Base-by-base conservation (phyloP, 1,140 invertebrate genomes). In the Oedothorax gibbosus region DNA sequence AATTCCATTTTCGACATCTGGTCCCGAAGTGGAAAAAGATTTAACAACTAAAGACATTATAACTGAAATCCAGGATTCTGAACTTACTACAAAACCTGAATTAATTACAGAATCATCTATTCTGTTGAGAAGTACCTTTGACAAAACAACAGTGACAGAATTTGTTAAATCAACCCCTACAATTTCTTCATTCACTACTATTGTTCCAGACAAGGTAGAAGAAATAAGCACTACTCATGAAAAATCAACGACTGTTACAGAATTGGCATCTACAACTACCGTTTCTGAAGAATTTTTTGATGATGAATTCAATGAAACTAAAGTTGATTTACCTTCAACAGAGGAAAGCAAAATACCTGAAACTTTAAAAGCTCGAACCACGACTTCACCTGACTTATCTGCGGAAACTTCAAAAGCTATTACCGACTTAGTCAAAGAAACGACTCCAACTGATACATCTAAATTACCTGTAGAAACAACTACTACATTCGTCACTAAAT, bases 1-100 rank as follows among this genome's bases (percentile, higher is more conserved):
- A 62, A 62, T 62, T 12, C 14, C 73, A 60, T n/a, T 79, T n/a
- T 66, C 77, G n/a, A 76, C 77, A 79, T 20, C 69, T 18, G 57
- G 18, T 11, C n/a, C 54, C 18, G 77, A 75, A 20, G 57, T 75
- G 50, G 69, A 79, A 73, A 15, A 66, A 10, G 15, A 12, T 62
- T 18, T 62, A 15, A 62, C 57, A 18, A 62, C 57, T 15, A 62
- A 62, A 18, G 12, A 62, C 57, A 18, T 62, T 3, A 62, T 18
- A 15, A 62, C 57, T 62, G 57, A 15, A 62, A 12, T 18, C 57
- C 57, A 12, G 18, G 18, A 35, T 5, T 35, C 57, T 12, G 57
- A 62, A 12, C 1, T 62, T 12, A 18, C 18, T 15, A 62, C 57
- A 62, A 62, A 62, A 62, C 18, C 57, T 2, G 57, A 12, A 12